Conservation (phyloP, 2,888 invertebrate species). For the Dicroscelio sp. region DNA sequence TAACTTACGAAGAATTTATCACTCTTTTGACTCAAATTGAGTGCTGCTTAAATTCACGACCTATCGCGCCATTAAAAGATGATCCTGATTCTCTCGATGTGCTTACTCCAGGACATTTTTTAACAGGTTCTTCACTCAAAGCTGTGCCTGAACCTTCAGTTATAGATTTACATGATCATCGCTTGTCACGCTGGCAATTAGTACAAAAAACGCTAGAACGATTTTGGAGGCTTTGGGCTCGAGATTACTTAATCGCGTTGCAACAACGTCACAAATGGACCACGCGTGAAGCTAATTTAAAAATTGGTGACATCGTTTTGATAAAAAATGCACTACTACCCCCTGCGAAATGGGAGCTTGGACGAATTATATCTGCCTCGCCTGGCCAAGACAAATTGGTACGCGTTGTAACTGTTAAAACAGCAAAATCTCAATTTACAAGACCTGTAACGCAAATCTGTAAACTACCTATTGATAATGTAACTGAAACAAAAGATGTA, state of each 20-base stretch:
- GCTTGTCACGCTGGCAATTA: constrained; percentile 30
- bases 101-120: constrained; percentile 49
- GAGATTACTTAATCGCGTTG: constrained; percentile 25
- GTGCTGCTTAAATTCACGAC: too few relatives aligned
- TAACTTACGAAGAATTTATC: too few relatives aligned
- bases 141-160: neutral
- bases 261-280: constrained; percentile 39
- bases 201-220: constrained; percentile 13
- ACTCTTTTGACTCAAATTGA: too few relatives aligned
- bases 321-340: constrained; percentile 33
- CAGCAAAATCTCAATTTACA: constrained; percentile 36
- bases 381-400: constrained; percentile 44
- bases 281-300: constrained; percentile 1
- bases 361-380: constrained; percentile 13
- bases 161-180: constrained; percentile 1
- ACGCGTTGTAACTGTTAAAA: constrained; percentile 20
- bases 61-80: constrained; percentile 34
- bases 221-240: constrained; percentile 34
- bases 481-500: too few relatives aligned
- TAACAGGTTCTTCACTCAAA: neutral
- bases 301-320: constrained; percentile 41
- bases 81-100: constrained; percentile 45
- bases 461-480: neutral
- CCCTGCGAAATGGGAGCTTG: constrained; percentile 27
- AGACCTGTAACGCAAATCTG: constrained; percentile 30